These are phyloP conservation scores for Tenthredo scrophulariae DNA, from an alignment of 2,888 invertebrate species.

Conservation along the genomic window DNA sequence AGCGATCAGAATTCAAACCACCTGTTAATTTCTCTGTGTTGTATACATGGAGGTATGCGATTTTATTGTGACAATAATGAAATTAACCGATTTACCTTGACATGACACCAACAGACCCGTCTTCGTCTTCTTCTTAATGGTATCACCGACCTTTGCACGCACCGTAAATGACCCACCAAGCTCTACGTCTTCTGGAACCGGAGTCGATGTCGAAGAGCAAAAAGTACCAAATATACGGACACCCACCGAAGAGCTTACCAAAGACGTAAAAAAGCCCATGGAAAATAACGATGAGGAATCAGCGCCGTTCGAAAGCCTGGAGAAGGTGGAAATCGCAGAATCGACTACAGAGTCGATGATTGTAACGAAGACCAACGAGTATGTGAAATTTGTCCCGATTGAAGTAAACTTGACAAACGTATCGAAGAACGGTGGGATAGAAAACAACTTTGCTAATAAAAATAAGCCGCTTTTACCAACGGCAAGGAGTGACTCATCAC, in stretches of 20 bases:
- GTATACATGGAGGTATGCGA: background rate
- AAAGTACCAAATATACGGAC: constrained; percentile 2
- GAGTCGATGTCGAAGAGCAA: background rate
- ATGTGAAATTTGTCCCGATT: constrained; percentile 3
- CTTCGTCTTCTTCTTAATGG: constrained; percentile 41
- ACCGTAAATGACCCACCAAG: constrained; percentile 39
- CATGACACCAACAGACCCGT: background rate
- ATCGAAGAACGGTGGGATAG: constrained; percentile 58
- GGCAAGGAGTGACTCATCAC: constrained; percentile 14
- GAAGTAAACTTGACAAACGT: constrained; percentile 52
- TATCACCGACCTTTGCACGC: constrained; percentile 50
- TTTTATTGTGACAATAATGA: background rate
- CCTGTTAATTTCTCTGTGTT: background rate
- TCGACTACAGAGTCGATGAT: background rate
- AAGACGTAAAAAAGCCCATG: background rate
- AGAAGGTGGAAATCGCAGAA: background rate
- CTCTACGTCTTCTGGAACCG: background rate
- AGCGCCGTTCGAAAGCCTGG: background rate
- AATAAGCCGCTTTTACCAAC: background rate
- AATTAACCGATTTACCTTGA: background rate
- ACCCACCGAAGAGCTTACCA: constrained; percentile 28
- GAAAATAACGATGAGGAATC: background rate
- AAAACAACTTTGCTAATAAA: constrained; percentile 52
- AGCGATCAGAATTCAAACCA: background rate
- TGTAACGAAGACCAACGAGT: background rate